phyloP scores from a whole-genome alignment of 2,113 vertebrate genomes.

The Cyanistes caeruleus region DNA sequence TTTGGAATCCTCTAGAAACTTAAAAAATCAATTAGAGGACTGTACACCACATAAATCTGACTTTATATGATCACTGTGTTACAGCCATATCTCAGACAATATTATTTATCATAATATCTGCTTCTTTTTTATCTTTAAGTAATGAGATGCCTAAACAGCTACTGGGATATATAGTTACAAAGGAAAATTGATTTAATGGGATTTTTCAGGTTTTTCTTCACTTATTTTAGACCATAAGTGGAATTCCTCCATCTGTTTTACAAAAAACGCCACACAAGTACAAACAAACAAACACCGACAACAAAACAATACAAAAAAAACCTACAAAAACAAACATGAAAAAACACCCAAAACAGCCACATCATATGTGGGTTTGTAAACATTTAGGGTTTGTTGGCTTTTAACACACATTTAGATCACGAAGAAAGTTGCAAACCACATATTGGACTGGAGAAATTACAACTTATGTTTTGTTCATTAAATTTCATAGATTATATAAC shows the following conservation, averaged over 20 bases:
- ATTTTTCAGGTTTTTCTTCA: not conserved
- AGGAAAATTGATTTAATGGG: not conserved
- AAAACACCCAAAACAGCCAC: not conserved
- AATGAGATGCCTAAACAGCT: not conserved
- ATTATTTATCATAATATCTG: not conserved
- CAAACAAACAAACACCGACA: not conserved
- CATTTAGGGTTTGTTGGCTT: not conserved
- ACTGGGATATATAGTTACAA: not conserved
- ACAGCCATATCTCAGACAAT: not conserved
- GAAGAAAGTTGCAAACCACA: not conserved
- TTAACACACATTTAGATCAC: not conserved
- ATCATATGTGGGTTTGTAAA: not conserved
- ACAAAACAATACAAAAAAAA: too few species aligned
- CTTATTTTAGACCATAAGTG: not conserved
- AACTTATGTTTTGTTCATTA: not conserved
- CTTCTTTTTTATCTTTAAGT: not conserved
- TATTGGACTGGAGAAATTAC: not conserved
- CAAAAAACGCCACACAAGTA: fast-evolving
- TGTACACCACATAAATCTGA: not conserved
- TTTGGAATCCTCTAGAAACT: not conserved
- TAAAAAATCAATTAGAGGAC: not conserved
- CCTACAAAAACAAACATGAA: fast-evolving
- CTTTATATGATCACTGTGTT: not conserved
- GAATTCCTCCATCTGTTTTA: not conserved
- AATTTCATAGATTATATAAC: not conserved